phyloP scores from a whole-genome alignment of 1,140 invertebrate genomes.

The Hylaeus anthracinus region DNA sequence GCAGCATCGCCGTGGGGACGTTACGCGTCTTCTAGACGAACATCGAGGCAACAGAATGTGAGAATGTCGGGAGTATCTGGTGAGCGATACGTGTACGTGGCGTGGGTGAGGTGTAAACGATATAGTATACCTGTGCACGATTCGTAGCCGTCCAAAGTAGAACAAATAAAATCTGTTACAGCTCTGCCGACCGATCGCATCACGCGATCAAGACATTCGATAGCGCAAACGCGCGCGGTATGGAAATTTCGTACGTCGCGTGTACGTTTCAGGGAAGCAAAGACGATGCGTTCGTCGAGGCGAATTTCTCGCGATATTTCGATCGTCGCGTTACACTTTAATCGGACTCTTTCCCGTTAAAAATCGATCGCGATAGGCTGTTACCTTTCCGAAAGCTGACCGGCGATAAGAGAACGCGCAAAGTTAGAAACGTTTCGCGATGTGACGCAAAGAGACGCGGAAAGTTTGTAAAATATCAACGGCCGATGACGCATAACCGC shows the following conservation, averaged over 20 bases:
- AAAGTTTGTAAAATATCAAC: not conserved
- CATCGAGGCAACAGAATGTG: constrained; percentile 38
- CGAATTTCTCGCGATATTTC: not conserved
- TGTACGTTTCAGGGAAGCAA: too few species aligned
- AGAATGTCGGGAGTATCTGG: constrained; percentile 42
- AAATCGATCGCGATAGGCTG: too few species aligned
- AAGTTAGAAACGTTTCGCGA: not conserved
- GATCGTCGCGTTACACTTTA: not conserved
- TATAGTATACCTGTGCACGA: constrained; percentile 66
- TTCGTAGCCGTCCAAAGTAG: constrained; percentile 68
- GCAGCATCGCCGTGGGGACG: not conserved
- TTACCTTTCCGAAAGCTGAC: not conserved
- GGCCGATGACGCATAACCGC: not conserved
- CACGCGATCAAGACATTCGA: not conserved
- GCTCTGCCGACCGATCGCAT: constrained; percentile 60
- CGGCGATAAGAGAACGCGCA: too few species aligned
- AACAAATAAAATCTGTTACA: constrained; percentile 67
- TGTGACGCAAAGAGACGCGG: not conserved
- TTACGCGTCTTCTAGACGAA: constrained; percentile 18
- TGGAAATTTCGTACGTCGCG: too few species aligned
- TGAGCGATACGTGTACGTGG: constrained; percentile 50
- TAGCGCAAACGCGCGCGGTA: not conserved
- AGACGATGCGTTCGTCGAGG: too few species aligned
- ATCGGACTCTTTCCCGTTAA: not conserved
- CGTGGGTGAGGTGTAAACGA: constrained; percentile 58